phyloP scores from a whole-genome alignment of 2,888 invertebrate genomes.

The Leptura quadrifasciata region DNA sequence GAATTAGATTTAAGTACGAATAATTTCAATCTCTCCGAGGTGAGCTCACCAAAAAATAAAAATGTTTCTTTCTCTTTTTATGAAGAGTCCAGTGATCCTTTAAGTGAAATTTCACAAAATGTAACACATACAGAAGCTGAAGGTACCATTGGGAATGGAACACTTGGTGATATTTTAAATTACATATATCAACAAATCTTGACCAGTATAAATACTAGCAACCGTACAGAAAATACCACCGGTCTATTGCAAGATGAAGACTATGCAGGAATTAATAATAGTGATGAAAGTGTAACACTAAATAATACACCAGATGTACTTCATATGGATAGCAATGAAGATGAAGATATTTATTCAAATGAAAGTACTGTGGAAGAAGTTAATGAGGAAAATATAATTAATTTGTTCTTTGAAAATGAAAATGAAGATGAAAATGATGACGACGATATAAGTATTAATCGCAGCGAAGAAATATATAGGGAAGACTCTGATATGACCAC shows the following conservation, averaged over 20 bases:
- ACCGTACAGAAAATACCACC: background rate
- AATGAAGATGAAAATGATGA: background rate
- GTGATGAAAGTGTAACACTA: background rate
- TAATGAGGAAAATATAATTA: background rate
- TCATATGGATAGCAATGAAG: too few species aligned
- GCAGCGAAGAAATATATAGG: background rate
- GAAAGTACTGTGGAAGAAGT: background rate
- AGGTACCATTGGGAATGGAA: background rate
- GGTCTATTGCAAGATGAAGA: background rate
- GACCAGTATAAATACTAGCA: background rate
- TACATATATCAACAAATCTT: background rate
- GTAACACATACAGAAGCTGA: background rate
- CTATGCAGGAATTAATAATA: background rate
- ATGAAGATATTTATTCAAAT: too few species aligned
- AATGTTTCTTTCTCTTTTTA: too few species aligned
- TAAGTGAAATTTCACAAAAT: too few species aligned
- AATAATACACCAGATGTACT: too few species aligned
- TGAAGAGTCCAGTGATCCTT: too few species aligned
- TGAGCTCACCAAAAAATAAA: too few species aligned
- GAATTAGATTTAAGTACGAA: too few species aligned
- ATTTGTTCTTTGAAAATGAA: background rate
- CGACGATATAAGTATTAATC: background rate
- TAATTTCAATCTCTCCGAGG: too few species aligned
- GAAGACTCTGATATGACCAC: background rate
- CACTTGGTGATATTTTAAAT: background rate